phyloP scores from a whole-genome alignment of 2,888 invertebrate genomes.

The Epicampocera succincta region DNA sequence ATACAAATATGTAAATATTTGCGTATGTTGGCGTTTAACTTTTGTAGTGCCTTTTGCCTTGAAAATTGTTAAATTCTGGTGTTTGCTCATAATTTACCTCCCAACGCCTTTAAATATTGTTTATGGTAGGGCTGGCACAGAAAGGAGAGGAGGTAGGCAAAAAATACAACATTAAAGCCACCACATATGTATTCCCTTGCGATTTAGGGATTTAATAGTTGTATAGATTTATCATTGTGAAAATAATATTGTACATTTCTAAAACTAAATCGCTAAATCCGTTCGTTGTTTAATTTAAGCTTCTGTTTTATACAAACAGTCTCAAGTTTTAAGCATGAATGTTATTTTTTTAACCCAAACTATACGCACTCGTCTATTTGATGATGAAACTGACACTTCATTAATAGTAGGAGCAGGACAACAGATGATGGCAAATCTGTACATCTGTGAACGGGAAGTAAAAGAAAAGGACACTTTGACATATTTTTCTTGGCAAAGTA shows the following conservation, averaged over 20 bases:
- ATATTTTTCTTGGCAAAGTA: too few relatives aligned
- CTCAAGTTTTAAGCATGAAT: too few relatives aligned
- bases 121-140: too few relatives aligned
- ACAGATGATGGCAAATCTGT: too few relatives aligned
- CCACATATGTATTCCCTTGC: neutral
- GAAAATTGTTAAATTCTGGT: conserved; percentile 1
- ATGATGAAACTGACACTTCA: too few relatives aligned
- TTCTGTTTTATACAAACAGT: too few relatives aligned
- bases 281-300: neutral
- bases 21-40: neutral
- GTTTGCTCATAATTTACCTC: conserved; percentile 6
- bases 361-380: too few relatives aligned
- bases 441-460: too few relatives aligned
- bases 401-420: too few relatives aligned
- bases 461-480: too few relatives aligned
- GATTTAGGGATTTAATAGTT: neutral
- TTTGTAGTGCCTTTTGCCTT: neutral
- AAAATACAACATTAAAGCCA: neutral
- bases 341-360: too few relatives aligned
- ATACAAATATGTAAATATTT: neutral
- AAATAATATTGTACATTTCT: conserved; percentile 50
- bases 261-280: conserved; percentile 49
- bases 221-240: neutral
- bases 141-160: neutral
- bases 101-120: neutral